Percentiles rank a stretch among this genome's conserved stretches.
Conservation (phyloP, 2,797 vertebrate species). For the Thalassophryne amazonica region DNA sequence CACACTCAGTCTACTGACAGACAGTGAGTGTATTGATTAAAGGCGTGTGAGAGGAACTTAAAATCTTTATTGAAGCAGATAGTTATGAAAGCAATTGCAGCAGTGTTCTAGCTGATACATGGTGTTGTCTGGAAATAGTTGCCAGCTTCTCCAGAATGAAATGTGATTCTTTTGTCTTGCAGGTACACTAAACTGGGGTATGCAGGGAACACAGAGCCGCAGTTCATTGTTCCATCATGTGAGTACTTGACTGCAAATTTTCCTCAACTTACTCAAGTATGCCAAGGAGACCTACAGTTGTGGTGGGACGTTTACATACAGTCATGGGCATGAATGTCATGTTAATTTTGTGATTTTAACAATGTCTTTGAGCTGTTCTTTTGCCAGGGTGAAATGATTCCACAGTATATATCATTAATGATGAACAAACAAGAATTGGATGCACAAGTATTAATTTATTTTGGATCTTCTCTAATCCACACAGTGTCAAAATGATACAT, state of each 20-base stretch:
- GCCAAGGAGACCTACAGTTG: background rate
- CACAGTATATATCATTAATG: too few species aligned
- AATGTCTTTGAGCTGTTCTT: too few species aligned
- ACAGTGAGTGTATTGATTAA: slow-evolving; percentile 55
- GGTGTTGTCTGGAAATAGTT: background rate
- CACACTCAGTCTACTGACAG: slow-evolving; percentile 2
- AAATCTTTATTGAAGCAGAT: slow-evolving; percentile 11
- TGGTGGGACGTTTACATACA: background rate
- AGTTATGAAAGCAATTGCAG: background rate
- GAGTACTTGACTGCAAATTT: slow-evolving; percentile 70
- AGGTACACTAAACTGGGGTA: slow-evolving; percentile 98
- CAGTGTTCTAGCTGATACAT: background rate
- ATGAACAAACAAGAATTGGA: too few species aligned
- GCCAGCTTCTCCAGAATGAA: background rate
- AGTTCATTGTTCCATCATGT: slow-evolving; percentile 99
- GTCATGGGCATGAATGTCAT: too few species aligned
- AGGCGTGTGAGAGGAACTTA: slow-evolving; percentile 1
- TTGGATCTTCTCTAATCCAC: too few species aligned
- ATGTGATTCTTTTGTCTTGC: slow-evolving; percentile 50
- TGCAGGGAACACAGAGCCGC: slow-evolving; percentile 97
- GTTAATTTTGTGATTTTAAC: too few species aligned
- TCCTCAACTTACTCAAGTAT: background rate
- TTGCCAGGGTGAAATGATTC: too few species aligned
- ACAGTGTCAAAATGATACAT: too few species aligned
- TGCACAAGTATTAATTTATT: too few species aligned